Evolutionary conservation across 2,797 vertebrate species (phyloP), one percentile per base, ranked within the genome.

Genomic region (Anguilla obscura): DNA sequence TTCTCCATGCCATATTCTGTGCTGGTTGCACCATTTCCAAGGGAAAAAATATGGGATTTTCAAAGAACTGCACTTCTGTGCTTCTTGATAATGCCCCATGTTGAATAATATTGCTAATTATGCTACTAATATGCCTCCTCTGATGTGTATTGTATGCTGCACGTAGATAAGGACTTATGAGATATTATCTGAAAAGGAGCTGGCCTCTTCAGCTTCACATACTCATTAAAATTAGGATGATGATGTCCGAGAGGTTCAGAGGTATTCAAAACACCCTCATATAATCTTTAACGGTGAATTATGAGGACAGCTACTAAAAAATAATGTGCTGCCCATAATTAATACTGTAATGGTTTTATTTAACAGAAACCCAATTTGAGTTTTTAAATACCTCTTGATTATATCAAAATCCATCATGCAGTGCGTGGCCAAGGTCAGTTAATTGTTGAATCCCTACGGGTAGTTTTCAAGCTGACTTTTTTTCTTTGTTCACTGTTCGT

Each of bases 361-460:
- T 40, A 40, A 45, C 74, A 45, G 10, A 21, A 21, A 45, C 74
- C 36, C 74, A 36, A 79, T 40, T 40, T 40, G 40, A 79, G 74
- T 79, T 16, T 79, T 79, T 79, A 79, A 79, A 40, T 79, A 45
- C 14, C 36, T 40, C 74, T 79, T 79, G 33, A 79, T 79, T 79
- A 40, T 45, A 40, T 40, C 33, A 79, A 33, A 30, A 74, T 74
- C 30, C 69, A 74, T 74, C 69, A 66, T n/a, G 60, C 4, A 12
- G 60, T 4, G 60, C 60, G 24, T 74, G 24, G 5, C 63, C 63
- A 69, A 69, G 63, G 69, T 74, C 69, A 74, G 27, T 74, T 12
- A 74, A 74, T 74, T 36, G 30, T 30, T 14, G 30, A 36, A 74
- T 74, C 30, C 69, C 30, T 74, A 5, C 1, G 30, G 10, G 14